Conservation (phyloP, 2,797 vertebrate genomes). For the Eleutherodactylus coqui region DNA sequence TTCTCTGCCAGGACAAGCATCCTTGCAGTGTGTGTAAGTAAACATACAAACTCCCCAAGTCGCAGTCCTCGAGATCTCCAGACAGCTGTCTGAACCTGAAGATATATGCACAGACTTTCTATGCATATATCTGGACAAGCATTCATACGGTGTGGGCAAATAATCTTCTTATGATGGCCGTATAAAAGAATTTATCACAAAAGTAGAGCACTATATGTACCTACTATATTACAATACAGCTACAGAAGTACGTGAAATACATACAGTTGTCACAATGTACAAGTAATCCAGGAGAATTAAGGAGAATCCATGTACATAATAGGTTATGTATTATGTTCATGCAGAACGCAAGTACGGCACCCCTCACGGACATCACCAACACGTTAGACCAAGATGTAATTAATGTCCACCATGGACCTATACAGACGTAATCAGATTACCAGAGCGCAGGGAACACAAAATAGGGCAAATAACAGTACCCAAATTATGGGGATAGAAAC, state of each 20-base stretch:
- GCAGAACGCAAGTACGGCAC: too few relatives aligned
- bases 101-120: background rate
- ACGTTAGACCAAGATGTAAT: too few relatives aligned
- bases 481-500: too few relatives aligned
- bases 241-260: background rate
- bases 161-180: background rate
- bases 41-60: background rate
- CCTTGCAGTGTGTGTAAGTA: background rate
- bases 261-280: background rate
- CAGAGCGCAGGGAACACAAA: too few relatives aligned
- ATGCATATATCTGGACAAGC: background rate
- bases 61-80: background rate
- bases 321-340: too few relatives aligned
- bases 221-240: background rate
- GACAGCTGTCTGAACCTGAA: background rate
- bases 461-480: too few relatives aligned
- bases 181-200: background rate
- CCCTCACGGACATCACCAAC: too few relatives aligned
- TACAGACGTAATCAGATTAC: too few relatives aligned
- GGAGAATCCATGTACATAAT: too few relatives aligned
- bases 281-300: background rate
- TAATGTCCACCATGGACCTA: too few relatives aligned
- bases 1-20: background rate
- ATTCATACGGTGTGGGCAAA: background rate
- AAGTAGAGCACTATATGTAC: background rate